Base-by-base conservation (phyloP, 2,888 invertebrate species). In the Brachylomia viminalis region DNA sequence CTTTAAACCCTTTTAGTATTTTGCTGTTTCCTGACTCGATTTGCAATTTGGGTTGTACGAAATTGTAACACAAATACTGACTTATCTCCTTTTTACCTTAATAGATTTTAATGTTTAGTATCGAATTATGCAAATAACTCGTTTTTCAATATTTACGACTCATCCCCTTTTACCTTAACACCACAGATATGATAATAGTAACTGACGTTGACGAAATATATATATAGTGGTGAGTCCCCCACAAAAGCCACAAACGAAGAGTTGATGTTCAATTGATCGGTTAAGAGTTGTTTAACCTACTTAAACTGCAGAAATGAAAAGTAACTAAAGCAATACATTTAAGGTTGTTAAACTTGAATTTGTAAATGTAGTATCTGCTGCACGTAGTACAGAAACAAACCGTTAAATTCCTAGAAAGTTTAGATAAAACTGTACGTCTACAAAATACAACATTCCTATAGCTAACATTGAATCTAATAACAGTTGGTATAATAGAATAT, bases 381-480 rank as follows among this genome's bases (percentile, higher is more conserved):
- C 23, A 70, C 23, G 17, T 49, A 47, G 13, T 17, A 15, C n/a
- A 59, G 42, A 52, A 79, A 73, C 49, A 64, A 61, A 84, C 72
- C 74, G 72, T 80, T 82, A 72, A 74, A 80, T 77, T 87, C 86
- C 75, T 80, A 79, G 79, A 86, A 84, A 84, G 77, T 84, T 76
- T 72, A 72, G 69, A 70, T 78, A 79, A 68, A 62, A 72, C 70
- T 65, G 68, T 65, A 42, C 33, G 79, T 75, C 67, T 78, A 64
- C 45, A 56, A 77, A 87, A 82, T 76, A 62, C 61, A 69, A 79
- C 71, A 79, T 67, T 68, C 61, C 23, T 54, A 45, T 67, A 67
- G 70, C 75, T 67, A 62, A 73, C 56, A 80, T 80, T 69, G 59
- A 84, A 69, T 69, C 1, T 61, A 73, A 61, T 79, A 83, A 52